phyloP scores from a whole-genome alignment of 2,797 vertebrate species.

The Danio kyathit region DNA sequence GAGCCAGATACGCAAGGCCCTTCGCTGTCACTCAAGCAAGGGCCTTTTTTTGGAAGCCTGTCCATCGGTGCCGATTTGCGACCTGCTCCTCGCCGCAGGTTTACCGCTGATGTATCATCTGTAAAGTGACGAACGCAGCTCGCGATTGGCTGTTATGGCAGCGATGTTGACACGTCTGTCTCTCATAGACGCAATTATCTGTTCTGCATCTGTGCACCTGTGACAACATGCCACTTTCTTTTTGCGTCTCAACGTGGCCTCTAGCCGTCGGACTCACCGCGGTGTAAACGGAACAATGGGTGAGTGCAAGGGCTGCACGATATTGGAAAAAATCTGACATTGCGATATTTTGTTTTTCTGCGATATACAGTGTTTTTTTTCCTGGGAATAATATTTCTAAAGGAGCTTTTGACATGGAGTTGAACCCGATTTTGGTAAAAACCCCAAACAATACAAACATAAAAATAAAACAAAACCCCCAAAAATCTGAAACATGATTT shows the following conservation, averaged over 20 bases:
- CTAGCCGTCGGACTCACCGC: neutral
- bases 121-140: slow-evolving; percentile 39
- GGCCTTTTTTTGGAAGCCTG: slow-evolving; percentile 26
- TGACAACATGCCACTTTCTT: slow-evolving; percentile 48
- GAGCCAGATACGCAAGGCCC: slow-evolving; percentile 42
- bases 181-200: slow-evolving; percentile 54
- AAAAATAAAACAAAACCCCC: too few relatives aligned
- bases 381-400: too few relatives aligned
- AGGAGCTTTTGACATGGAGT: too few relatives aligned
- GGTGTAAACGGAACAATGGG: slow-evolving; percentile 3
- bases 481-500: too few relatives aligned
- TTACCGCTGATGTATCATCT: slow-evolving; percentile 29
- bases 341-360: too few relatives aligned
- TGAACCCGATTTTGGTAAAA: too few relatives aligned
- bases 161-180: slow-evolving; percentile 45
- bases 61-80: slow-evolving; percentile 26
- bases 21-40: slow-evolving; percentile 27
- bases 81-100: slow-evolving; percentile 10
- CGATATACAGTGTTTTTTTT: too few relatives aligned
- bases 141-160: slow-evolving; percentile 43
- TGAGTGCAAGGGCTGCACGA: neutral
- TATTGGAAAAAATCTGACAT: too few relatives aligned
- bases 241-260: slow-evolving; percentile 38
- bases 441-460: too few relatives aligned
- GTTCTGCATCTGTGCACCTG: slow-evolving; percentile 49